phyloP scores from a whole-genome alignment of 1,140 invertebrate genomes.

The Batillaria attramentaria region DNA sequence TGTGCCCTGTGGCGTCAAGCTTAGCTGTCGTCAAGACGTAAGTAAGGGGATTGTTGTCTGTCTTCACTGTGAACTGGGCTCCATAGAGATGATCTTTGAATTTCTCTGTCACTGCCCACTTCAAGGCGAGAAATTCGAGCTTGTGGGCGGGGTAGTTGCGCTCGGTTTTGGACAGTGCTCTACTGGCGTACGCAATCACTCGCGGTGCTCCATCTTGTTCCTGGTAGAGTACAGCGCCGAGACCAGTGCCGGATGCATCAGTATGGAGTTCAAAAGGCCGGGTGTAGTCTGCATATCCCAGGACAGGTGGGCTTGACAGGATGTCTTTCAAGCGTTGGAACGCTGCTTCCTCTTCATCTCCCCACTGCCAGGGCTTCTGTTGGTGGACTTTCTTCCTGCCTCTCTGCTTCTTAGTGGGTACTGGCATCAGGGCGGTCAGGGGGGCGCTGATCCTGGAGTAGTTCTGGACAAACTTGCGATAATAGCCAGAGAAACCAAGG shows the following conservation, averaged over 20 bases:
- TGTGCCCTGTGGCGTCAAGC: conserved; percentile 21
- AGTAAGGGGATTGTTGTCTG: conserved; percentile 31
- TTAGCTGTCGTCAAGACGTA: conserved; percentile 21
- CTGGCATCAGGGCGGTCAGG: conserved; percentile 42
- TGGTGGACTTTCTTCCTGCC: neutral
- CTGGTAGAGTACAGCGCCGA: conserved; percentile 61
- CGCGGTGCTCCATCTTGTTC: conserved; percentile 34
- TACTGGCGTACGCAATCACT: conserved; percentile 43
- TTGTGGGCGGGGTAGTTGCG: conserved; percentile 38
- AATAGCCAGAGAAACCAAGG: conserved; percentile 71
- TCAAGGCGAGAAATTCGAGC: conserved; percentile 41
- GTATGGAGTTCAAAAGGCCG: conserved; percentile 50
- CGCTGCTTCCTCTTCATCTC: conserved; percentile 34
- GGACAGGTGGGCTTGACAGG: conserved; percentile 38
- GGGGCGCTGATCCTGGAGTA: conserved; percentile 52
- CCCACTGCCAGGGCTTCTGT: conserved; percentile 37
- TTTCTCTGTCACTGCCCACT: conserved; percentile 44
- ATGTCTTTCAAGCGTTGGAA: conserved; percentile 45
- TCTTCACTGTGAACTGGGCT: conserved; percentile 18
- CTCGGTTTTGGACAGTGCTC: conserved; percentile 30
- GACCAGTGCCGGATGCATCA: conserved; percentile 45
- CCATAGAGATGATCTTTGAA: conserved; percentile 34
- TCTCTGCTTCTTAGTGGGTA: conserved; percentile 16
- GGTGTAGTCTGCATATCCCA: conserved; percentile 40
- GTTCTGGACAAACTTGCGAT: conserved; percentile 66